These are phyloP conservation scores for Leptinotarsa juncta DNA, from an alignment of 2,888 invertebrate genomes.

Conservation along the genomic window DNA sequence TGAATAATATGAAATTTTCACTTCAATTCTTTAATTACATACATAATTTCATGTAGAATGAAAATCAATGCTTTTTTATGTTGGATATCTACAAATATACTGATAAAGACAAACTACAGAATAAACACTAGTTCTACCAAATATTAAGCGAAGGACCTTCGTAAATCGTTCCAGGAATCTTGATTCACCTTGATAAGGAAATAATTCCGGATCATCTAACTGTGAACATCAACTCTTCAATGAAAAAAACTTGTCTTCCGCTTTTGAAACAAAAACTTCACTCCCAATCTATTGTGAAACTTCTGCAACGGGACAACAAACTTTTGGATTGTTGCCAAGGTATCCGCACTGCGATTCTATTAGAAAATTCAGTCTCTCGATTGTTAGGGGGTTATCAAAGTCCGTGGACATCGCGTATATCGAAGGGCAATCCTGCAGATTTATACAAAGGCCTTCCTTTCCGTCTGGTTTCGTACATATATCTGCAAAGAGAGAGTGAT, in stretches of 20 bases:
- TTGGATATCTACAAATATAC: too few species aligned
- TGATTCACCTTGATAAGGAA: not conserved
- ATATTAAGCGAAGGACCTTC: not conserved
- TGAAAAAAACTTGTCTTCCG: constrained; percentile 12
- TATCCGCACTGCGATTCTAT: constrained; percentile 69
- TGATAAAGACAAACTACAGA: too few species aligned
- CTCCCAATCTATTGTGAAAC: constrained; percentile 13
- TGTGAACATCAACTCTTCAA: constrained; percentile 1
- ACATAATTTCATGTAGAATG: too few species aligned
- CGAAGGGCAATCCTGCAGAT: constrained; percentile 65
- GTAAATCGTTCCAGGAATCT: not conserved
- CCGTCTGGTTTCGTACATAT: constrained; percentile 66
- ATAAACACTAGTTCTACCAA: too few species aligned
- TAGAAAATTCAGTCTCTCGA: constrained; percentile 63
- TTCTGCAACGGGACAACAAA: constrained; percentile 66
- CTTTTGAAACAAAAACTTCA: constrained; percentile 10
- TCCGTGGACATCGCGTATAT: constrained; percentile 60
- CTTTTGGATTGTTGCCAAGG: constrained; percentile 65
- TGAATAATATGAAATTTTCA: too few species aligned
- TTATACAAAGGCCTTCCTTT: constrained; percentile 64
- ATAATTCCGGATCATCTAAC: not conserved
- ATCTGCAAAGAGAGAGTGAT: constrained; percentile 43
- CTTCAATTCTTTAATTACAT: too few species aligned
- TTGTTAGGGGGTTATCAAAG: constrained; percentile 49
- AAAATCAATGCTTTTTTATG: too few species aligned